Evolutionary conservation across 2,113 vertebrate genomes (phyloP), one percentile per base, ranked within the genome.

Genomic region (Vicugna pacos): DNA sequence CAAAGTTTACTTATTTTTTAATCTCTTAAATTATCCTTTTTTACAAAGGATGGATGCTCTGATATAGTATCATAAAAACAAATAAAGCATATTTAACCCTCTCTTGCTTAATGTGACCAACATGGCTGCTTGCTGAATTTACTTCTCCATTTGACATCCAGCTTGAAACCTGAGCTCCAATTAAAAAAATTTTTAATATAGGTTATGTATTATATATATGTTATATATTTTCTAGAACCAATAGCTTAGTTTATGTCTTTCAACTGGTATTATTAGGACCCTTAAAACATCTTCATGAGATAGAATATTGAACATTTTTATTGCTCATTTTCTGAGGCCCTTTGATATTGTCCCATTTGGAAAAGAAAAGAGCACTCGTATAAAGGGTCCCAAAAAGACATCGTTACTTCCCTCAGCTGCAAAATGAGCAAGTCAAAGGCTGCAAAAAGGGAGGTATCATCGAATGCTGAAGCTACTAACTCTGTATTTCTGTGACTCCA

Each of bases 171-270:
- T 62, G 32, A 72, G 28, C 32, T 89, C 16, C 42, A 94, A 80
- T 89, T 22, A 77, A 54, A 77, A 95, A 92, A 72, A 32, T 84
- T 85, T 92, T 73, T 79, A 94, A 89, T 72, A n/a, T 16, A 94
- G 17, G 32, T 84, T 72, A 46, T 42, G 38, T 42, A 42, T 42
- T 42, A 5, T 42, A 42, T 42, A 5, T 42, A 46, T 56, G 11
- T 10, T 73, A 52, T 42, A 30, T 62, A 60, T 62, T 81, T 81
- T 15, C 79, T 24, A 81, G 79, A 81, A 81, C 35, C 56, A 62
- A 62, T 42, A 62, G 35, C 35, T 42, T 60, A 81, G 79, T 30
- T 62, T 46, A 46, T 19, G 16, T 81, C 8, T 46, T 81, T 38
- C 79, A 62, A 26, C 56, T 81, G 79, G 3, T 7, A 62, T 30